Conservation (phyloP, 2,113 vertebrate species). For the Potamarius usumacintae region DNA sequence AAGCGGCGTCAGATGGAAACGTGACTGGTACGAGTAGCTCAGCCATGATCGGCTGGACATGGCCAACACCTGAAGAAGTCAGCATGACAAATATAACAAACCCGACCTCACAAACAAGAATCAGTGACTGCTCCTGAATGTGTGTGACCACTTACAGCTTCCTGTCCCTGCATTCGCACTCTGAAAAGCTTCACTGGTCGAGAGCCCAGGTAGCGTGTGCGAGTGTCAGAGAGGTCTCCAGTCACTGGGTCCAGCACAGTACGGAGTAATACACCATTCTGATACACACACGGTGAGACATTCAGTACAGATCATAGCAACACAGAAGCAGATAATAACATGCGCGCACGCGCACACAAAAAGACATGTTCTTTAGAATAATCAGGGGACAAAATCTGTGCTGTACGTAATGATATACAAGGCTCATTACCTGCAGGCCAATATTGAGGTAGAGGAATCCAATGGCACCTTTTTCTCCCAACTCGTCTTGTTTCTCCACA, state of each 20-base stretch:
- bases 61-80: conserved; percentile 82
- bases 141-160: conserved; percentile 83
- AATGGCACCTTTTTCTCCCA: conserved; percentile 92
- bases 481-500: conserved; percentile 94
- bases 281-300: not conserved
- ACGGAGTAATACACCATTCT: conserved; percentile 94
- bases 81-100: not conserved
- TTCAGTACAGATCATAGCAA: not conserved
- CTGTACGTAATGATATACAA: not conserved
- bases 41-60: conserved; percentile 99
- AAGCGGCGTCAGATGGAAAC: conserved; percentile 92
- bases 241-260: conserved; percentile 96
- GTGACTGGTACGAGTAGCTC: conserved; percentile 97
- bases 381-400: not conserved
- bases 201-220: conserved; percentile 93
- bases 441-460: conserved; percentile 98
- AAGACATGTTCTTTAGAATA: not conserved
- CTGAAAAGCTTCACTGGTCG: conserved; percentile 96
- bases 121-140: not conserved
- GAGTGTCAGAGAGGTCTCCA: conserved; percentile 92
- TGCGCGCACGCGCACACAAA: not conserved
- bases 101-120: not conserved
- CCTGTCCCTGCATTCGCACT: conserved; percentile 97
- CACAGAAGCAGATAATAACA: not conserved
- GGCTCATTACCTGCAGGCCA: conserved; percentile 86